Conservation (phyloP, 2,888 invertebrate genomes). For the Ariolimax columbianus region DNA sequence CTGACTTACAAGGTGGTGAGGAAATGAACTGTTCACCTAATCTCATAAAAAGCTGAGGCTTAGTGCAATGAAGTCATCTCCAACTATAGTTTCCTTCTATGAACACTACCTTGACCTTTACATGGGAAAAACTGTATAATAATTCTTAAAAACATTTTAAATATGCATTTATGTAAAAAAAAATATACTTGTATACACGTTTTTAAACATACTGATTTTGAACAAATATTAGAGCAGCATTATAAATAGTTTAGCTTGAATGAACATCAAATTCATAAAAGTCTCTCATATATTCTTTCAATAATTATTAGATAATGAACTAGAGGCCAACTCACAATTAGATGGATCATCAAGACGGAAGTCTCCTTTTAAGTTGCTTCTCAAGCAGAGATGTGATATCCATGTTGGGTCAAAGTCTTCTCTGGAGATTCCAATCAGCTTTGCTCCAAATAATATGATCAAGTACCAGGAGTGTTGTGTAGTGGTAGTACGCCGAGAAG, state of each 20-base stretch:
- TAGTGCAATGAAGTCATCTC: no score
- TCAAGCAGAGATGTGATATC: constrained; percentile 69
- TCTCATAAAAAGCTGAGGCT: no score
- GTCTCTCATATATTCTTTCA: background rate
- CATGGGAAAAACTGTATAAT: no score
- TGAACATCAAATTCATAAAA: no score
- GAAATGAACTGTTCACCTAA: no score
- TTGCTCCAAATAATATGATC: constrained; percentile 76
- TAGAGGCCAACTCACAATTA: background rate
- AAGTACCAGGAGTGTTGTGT: constrained; percentile 73
- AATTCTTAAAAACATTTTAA: background rate
- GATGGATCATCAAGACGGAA: constrained; percentile 33
- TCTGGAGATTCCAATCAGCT: constrained; percentile 77
- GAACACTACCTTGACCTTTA: no score
- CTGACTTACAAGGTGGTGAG: no score
- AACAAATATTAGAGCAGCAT: no score
- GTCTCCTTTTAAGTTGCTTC: constrained; percentile 74
- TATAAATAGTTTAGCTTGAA: no score
- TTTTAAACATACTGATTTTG: background rate
- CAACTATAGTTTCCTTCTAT: no score
- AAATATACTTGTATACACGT: background rate
- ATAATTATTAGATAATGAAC: constrained; percentile 17
- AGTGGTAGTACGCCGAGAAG: constrained; percentile 71
- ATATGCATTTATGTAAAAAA: background rate
- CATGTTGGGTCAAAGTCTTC: constrained; percentile 76